Conservation (phyloP, 1,140 invertebrate genomes). For the Tetragonula clypearis region DNA sequence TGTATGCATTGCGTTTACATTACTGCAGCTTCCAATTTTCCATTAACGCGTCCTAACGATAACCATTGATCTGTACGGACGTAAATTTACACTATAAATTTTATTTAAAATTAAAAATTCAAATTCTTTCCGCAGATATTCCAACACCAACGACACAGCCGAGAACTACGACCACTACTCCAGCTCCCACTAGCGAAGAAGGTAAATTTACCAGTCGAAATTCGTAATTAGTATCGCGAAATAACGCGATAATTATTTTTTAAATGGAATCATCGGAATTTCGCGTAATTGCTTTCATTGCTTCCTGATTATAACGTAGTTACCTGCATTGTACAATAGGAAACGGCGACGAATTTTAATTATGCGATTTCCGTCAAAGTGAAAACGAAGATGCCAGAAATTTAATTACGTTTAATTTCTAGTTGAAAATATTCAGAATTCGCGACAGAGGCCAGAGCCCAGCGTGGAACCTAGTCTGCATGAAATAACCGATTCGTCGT, state of each 20-base stretch:
- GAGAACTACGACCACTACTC: constrained; percentile 57
- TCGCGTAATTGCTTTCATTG: too few relatives aligned
- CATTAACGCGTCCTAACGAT: neutral
- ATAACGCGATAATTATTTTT: too few relatives aligned
- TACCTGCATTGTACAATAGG: neutral
- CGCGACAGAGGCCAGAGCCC: constrained; percentile 57
- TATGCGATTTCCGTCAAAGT: neutral
- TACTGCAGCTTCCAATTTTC: too few relatives aligned
- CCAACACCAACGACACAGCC: constrained; percentile 62
- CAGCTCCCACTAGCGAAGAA: constrained; percentile 44
- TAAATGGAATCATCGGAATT: too few relatives aligned
- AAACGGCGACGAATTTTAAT: neutral
- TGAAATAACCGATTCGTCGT: constrained; percentile 59
- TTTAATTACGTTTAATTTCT: constrained; percentile 38
- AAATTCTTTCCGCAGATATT: constrained; percentile 58
- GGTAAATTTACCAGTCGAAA: constrained; percentile 34
- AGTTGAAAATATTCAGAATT: constrained; percentile 67
- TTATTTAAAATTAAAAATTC: neutral
- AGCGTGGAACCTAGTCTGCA: constrained; percentile 55
- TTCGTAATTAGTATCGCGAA: neutral
- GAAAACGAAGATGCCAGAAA: neutral
- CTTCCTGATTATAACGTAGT: neutral
- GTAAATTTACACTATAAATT: neutral
- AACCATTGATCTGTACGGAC: neutral
- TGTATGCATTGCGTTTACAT: too few relatives aligned